Evolutionary conservation across 1,140 invertebrate species (phyloP).

Genomic region (Coptotermes formosanus): DNA sequence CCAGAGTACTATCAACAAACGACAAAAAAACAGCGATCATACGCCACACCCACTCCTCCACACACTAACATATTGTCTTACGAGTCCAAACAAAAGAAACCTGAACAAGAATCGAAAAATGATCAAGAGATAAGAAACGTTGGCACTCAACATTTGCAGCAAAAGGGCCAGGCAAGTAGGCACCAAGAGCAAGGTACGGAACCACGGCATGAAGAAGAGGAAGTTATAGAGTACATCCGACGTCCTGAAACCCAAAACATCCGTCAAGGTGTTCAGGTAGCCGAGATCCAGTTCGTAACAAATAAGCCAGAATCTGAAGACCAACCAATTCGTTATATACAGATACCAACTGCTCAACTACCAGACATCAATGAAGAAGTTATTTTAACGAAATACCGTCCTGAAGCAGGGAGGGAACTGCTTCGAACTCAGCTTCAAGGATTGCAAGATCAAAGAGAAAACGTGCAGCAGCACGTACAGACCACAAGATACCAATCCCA

Average conservation of each 20-base stretch:
- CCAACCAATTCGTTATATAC: not conserved
- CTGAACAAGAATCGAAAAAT: not conserved
- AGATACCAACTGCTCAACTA: not conserved
- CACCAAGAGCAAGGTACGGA: not conserved
- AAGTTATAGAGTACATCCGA: not conserved
- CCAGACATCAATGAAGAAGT: not conserved
- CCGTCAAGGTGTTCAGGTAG: not conserved
- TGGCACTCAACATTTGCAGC: not conserved
- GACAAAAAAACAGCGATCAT: slow-evolving; percentile 29
- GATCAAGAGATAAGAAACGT: not conserved
- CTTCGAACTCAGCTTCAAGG: not conserved
- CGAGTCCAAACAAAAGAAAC: slow-evolving; percentile 3
- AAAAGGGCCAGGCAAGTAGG: not conserved
- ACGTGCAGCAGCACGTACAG: not conserved
- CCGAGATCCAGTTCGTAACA: not conserved
- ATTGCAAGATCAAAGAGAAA: not conserved
- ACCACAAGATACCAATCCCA: not conserved
- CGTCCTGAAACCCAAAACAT: not conserved
- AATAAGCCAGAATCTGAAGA: not conserved
- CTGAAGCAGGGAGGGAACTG: not conserved
- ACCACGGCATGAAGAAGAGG: not conserved
- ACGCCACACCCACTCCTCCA: slow-evolving; percentile 19
- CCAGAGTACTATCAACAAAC: not conserved
- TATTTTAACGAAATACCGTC: not conserved
- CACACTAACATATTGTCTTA: not conserved